These are phyloP conservation scores for Drosophila nikananu DNA, from an alignment of 1,140 invertebrate genomes.

Conservation along the genomic window DNA sequence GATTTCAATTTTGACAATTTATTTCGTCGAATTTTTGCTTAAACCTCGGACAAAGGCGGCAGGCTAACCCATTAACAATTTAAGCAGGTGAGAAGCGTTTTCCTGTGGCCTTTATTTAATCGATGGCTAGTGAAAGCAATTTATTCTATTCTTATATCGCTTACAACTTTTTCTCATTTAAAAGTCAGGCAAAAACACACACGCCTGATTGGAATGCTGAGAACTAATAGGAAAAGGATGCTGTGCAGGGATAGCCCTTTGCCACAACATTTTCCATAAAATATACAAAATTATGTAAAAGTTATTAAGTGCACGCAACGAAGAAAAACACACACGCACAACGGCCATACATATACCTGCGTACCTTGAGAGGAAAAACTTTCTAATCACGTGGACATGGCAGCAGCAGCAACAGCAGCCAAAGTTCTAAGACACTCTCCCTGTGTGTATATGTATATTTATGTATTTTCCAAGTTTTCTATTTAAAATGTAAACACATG, in stretches of 20 bases:
- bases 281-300: conserved; percentile 82
- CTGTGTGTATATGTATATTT: conserved; percentile 18
- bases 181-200: conserved; percentile 22
- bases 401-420: conserved; percentile 37
- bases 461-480: conserved; percentile 73
- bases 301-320: conserved; percentile 82
- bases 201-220: conserved; percentile 30
- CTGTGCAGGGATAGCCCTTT: conserved; percentile 40
- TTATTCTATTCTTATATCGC: not conserved
- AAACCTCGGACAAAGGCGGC: not conserved
- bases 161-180: conserved; percentile 11
- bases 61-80: conserved; percentile 7
- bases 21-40: not conserved
- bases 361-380: conserved; percentile 54
- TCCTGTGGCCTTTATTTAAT: not conserved
- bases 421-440: conserved; percentile 57
- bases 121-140: not conserved
- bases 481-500: conserved; percentile 82
- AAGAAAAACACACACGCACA: conserved; percentile 65
- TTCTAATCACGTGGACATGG: conserved; percentile 81
- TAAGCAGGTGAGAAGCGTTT: not conserved
- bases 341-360: conserved; percentile 23
- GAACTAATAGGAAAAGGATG: conserved; percentile 16
- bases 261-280: conserved; percentile 79
- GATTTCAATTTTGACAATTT: conserved; percentile 7